Percentiles rank a stretch among this genome's conserved stretches.
Conservation (phyloP, 2,113 vertebrate genomes). For the Platysternon megacephalum region DNA sequence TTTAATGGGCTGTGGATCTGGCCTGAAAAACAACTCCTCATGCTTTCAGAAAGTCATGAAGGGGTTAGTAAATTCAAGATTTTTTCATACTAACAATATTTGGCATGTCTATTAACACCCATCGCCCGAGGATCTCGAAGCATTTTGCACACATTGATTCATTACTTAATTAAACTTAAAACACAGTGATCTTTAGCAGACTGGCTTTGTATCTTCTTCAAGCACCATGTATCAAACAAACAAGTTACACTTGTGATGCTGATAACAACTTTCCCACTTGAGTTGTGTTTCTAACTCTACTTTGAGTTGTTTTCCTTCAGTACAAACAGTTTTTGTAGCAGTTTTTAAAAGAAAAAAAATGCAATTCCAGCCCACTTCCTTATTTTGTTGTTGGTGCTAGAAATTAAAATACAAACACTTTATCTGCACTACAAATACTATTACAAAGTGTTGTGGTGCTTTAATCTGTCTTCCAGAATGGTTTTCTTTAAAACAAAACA, state of each 20-base stretch:
- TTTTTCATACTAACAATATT: conserved; percentile 28
- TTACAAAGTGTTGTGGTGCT: conserved; percentile 64
- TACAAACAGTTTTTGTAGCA: conserved; percentile 63
- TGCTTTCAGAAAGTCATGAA: conserved; percentile 34
- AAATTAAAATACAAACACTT: conserved; percentile 70
- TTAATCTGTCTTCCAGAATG: conserved; percentile 71
- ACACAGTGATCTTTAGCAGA: conserved; percentile 31
- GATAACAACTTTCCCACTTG: conserved; percentile 63
- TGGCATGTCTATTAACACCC: background rate
- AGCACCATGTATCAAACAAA: conserved; percentile 68
- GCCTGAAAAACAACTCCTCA: background rate
- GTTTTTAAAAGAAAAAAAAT: conserved; percentile 71
- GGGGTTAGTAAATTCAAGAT: conserved; percentile 19
- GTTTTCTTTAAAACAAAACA: conserved; percentile 19
- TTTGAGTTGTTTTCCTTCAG: conserved; percentile 73
- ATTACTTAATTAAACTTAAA: conserved; percentile 73
- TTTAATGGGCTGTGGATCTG: conserved; percentile 46
- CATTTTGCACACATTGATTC: conserved; percentile 62
- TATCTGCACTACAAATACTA: conserved; percentile 75
- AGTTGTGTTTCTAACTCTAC: conserved; percentile 61
- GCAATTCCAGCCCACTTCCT: conserved; percentile 64
- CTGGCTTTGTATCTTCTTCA: conserved; percentile 66
- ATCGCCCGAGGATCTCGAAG: conserved; percentile 52
- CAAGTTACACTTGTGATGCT: conserved; percentile 67
- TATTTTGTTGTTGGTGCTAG: conserved; percentile 67